Evolutionary conservation across 2,113 vertebrate species (phyloP), one percentile per base, ranked within the genome.

Genomic region (Carettochelys insculpta): DNA sequence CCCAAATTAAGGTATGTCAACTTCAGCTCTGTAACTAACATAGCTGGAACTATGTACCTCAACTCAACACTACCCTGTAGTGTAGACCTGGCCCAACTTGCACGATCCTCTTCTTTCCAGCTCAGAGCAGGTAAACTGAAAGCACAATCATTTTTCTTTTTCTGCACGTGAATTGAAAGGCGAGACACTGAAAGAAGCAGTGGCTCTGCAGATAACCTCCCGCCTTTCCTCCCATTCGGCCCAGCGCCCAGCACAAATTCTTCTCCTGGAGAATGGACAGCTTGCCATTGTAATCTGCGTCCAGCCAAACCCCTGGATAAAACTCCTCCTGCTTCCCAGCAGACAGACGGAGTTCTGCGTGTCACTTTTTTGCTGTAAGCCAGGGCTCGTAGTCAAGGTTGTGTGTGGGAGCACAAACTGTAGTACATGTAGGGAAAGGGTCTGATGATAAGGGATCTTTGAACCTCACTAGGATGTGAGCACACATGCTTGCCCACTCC

Each of bases 181-280:
- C 77, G 29, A 0, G 0, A 85, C 68, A n/a, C 71, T 85, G 53
- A 65, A 90, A 92, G 81, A 77, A 91, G 84, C 88, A 58, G 65
- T 79, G 79, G 41, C 9, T 19, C 54, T 93, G 86, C 82, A 45
- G 41, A 9, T 45, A 90, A 92, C 56, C 80, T 80, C 14, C 82
- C 16, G 52, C 41, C 71, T 92, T 94, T 92, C 41, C 83, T 90
- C 89, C 87, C 92, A 34, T 83, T 71, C 88, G 84, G 71, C 83
- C 89, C 90, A 24, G 77, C 89, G 89, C 85, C 88, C 90, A 93
- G 90, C 92, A 95, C 93, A 90, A 38, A 6, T 93, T 96, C 88
- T 65, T 92, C 88, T 90, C 65, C 83, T 92, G 94, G 93, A 92
- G 41, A 38, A 45, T 45, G 71, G 24, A 75, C 92, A 95, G 77